Evolutionary conservation across 2,888 invertebrate species (phyloP).

Genomic region (Orchestes rusci): DNA sequence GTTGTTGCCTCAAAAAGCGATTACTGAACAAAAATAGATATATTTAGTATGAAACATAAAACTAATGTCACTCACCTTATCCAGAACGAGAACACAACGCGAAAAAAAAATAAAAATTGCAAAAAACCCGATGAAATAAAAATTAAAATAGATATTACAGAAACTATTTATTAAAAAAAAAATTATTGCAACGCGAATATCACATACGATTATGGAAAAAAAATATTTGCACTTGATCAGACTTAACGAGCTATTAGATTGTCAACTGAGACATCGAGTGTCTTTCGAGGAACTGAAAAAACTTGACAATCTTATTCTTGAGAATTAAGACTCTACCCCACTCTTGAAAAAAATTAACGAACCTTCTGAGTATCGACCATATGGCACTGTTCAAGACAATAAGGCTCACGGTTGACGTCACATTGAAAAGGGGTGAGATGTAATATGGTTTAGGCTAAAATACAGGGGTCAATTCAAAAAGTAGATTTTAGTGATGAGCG

Average conservation of each 20-base stretch:
- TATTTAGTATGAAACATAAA: too few species aligned
- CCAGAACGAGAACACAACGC: too few species aligned
- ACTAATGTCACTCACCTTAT: too few species aligned
- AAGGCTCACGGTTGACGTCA: constrained; percentile 12
- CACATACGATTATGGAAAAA: constrained; percentile 9
- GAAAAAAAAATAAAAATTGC: too few species aligned
- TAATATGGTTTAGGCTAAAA: too few species aligned
- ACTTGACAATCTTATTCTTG: constrained; percentile 1
- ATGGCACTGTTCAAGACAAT: constrained; percentile 15
- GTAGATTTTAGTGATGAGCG: background rate
- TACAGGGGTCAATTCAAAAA: too few species aligned
- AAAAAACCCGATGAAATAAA: background rate
- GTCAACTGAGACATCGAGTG: background rate
- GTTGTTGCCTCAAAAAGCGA: too few species aligned
- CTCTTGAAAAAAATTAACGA: too few species aligned
- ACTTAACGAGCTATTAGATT: constrained; percentile 1
- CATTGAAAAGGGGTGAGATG: constrained; percentile 12
- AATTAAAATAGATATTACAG: background rate
- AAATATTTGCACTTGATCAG: constrained; percentile 16
- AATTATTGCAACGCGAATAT: constrained; percentile 11
- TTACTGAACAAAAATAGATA: too few species aligned
- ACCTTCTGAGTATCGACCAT: constrained; percentile 12
- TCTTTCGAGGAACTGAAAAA: background rate
- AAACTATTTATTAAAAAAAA: background rate
- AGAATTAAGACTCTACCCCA: too few species aligned